Evolutionary conservation across 1,140 invertebrate species (phyloP), one percentile per base, ranked within the genome.

Genomic region (Neuroterus valhalla): DNA sequence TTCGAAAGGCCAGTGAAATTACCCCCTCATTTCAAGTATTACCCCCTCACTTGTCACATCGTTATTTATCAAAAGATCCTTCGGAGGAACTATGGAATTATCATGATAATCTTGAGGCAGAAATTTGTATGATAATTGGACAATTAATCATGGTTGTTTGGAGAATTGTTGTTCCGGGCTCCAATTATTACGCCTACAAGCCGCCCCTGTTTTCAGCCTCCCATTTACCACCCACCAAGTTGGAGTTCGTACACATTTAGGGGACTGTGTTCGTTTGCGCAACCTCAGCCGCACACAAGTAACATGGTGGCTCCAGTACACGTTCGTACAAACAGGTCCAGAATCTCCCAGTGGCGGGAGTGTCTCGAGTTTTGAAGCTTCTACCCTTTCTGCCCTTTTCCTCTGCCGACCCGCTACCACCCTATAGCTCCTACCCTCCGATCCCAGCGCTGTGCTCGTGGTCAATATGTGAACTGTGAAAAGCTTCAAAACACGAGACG

Each of bases 211-310:
- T 62, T 62, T 44, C 66, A 8, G 14, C 68, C 66, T 66, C 62
- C 62, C 72, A 23, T 46, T 66, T 4, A 46, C 42, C 70, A 77
- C 70, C 50, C 75, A 68, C 72, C 71, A 81, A 76, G 72, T 71
- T 46, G 55, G 76, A 83, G 75, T 76, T 81, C 68, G 77, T 80
- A 70, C 66, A 75, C 71, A 67, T 71, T 50, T 71, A 71, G 75
- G 70, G 71, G 71, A 52, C 70, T 75, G 52, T 46, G 77, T 76
- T 71, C 70, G 69, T 81, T 83, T 80, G 84, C 84, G 85, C 84
- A 82, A 82, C 79, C 81, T 78, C 81, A 82, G 74, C 75, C 71
- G 75, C 75, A 75, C 66, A 55, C 70, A 70, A 76, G 82, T 77
- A 79, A 78, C 48, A 81, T 82, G 81, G 81, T 79, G 77, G 77